Evolutionary conservation across 1,140 invertebrate species (phyloP), one percentile per base, ranked within the genome.

Genomic region (Diorhabda elongata): DNA sequence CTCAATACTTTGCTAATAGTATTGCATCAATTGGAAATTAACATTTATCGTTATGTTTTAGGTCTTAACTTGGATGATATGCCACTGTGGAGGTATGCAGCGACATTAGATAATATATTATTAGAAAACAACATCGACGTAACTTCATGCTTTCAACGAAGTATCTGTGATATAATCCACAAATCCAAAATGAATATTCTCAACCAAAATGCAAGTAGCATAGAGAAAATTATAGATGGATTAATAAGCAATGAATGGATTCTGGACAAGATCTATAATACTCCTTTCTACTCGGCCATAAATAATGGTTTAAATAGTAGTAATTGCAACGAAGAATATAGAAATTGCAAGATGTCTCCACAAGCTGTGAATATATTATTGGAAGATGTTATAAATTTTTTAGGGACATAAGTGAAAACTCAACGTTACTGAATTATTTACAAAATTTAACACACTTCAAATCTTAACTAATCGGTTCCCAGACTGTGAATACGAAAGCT

Each of bases 211-310:
- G 74, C 70, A 26, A 71, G 69, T 3, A 80, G 77, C 62, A 71
- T 64, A 3, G 77, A 81, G 67, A 81, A 79, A 70, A 80, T 80
- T 57, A 71, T 81, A 4, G 77, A 81, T 69, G 78, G 79, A 5
- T n/a, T 81, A 9, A 71, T 74, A 2, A 76, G 72, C 26, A 79
- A 73, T 64, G 56, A 71, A 52, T 79, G 76, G 77, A 8, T 80
- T 0, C 65, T 62, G 7, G 45, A 68, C n/a, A 41, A 76, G 7
- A 66, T 77, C 7, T 45, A 73, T 41, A 73, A 72, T 1, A 75
- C 77, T 4, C 57, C 71, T 3, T 66, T 79, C 5, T 66, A 79
- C 45, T 65, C 67, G 4, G 71, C 77, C 7, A 57, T 79, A 6
- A 57, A 68, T 5, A 71, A 69, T 63, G 77, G 76, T 41, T 61